Evolutionary conservation across 1,140 invertebrate species (phyloP).

Genomic region (Acromyrmex heyeri): DNA sequence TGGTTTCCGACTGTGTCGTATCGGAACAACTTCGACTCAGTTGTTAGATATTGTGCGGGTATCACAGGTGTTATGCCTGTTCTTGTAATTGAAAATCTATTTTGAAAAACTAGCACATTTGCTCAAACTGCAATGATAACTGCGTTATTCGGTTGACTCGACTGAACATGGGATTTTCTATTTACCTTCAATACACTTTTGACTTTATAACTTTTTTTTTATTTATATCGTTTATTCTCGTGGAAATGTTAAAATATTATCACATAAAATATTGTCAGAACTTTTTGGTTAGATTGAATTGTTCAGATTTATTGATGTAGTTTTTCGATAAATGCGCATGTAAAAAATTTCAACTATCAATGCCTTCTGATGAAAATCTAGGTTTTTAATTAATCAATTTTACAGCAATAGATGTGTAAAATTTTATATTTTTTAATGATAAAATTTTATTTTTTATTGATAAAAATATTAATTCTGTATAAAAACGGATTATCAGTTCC

Average conservation of each 20-base stretch:
- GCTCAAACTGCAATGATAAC: neutral
- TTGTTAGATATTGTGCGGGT: neutral
- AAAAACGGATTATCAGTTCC: neutral
- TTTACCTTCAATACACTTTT: slow-evolving; percentile 14
- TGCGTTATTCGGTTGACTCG: neutral
- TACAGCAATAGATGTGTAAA: neutral
- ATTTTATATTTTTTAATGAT: neutral
- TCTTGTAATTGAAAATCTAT: slow-evolving; percentile 10
- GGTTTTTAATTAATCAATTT: neutral
- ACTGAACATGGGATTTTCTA: slow-evolving; percentile 7
- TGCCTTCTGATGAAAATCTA: slow-evolving; percentile 1
- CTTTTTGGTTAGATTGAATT: slow-evolving; percentile 12
- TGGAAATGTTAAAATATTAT: slow-evolving; percentile 19
- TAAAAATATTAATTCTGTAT: slow-evolving; percentile 5
- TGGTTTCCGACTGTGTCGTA: slow-evolving; percentile 28
- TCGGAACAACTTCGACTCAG: slow-evolving; percentile 10
- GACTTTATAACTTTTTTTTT: slow-evolving; percentile 41
- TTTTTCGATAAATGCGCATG: neutral
- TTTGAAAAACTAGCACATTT: slow-evolving; percentile 16
- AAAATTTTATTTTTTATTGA: neutral
- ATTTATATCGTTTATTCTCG: slow-evolving; percentile 9
- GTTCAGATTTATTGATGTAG: slow-evolving; percentile 24
- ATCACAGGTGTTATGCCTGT: neutral
- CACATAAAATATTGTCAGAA: slow-evolving; percentile 1
- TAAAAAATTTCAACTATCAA: slow-evolving; percentile 3